Base-by-base conservation (phyloP, 2,888 invertebrate species). In the Digitonthophagus gazella region DNA sequence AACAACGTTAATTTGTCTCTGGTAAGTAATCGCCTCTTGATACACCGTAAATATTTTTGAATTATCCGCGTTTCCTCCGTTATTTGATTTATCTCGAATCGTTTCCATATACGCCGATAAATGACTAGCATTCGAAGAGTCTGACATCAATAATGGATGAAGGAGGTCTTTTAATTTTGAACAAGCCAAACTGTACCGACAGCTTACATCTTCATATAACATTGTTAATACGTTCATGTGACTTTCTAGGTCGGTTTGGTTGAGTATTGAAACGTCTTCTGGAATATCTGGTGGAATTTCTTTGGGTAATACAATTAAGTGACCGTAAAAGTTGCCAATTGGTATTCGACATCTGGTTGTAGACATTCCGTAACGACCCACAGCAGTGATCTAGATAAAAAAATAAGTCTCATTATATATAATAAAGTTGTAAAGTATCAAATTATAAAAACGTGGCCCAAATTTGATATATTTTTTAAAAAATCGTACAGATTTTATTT, bases 321-420 rank as follows among this genome's bases (percentile, higher is more conserved):
- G 96, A 0, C 97, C 97, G 80, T 94, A 97, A 83, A 96, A 97
- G 83, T 92, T 91, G n/a, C 96, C 97, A 54, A 96, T 85, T 0
- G 96, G 95, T 72, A 97, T 95, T 83, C 93, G 91, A 78, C 95
- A 95, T 75, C 94, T 90, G 67, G 94, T 93, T 0, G 95, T 92
- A 18, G 94, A 92, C 92, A 95, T 95, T 61, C 96, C 96, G 79
- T 95, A 95, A 8, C 95, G 88, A 6, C 96, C 96, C 74, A 96
- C 94, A 0, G 93, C 93, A 28, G 96, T 96, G 71, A 96, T 93
- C 93, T 93, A 79, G 56, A 81, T 72, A 57, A 15, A 20, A 66
- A 58, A 65, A 56, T n/a, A 16, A 57, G 15, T 61, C 8, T 18
- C 1, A 44, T 44, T 44, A 44, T 11, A 44, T 3, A 58, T 14